phyloP scores from a whole-genome alignment of 35 echinoderm and acorn worm genomes.

The Lytechinus variegatus region DNA sequence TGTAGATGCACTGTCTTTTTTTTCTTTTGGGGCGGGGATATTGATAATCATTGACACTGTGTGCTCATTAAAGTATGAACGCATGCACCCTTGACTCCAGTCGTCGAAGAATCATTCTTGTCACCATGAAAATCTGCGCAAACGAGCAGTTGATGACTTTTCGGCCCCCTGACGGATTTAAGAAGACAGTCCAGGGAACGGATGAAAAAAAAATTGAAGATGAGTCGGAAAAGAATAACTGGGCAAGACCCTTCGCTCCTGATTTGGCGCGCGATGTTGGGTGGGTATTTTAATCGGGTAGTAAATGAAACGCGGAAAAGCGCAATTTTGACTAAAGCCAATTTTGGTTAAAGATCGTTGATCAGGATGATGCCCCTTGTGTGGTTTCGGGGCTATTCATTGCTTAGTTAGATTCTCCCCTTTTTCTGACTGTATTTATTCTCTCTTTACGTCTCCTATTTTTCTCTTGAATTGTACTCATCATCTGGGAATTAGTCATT shows the following conservation, averaged over 20 bases:
- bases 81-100: not conserved
- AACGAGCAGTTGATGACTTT: slow-evolving; percentile 51
- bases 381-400: not conserved
- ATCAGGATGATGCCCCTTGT: not conserved
- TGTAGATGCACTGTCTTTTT: not conserved
- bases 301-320: slow-evolving; percentile 47
- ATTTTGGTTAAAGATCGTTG: slow-evolving; percentile 25
- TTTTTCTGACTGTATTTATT: not conserved
- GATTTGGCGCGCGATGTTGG: slow-evolving; percentile 22
- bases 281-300: slow-evolving; percentile 45
- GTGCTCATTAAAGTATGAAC: not conserved
- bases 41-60: not conserved
- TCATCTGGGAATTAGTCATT: not conserved
- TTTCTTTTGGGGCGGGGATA: not conserved
- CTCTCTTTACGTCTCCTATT: too few relatives aligned
- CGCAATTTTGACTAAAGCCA: slow-evolving; percentile 50
- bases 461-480: not conserved
- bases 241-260: slow-evolving; percentile 11
- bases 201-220: slow-evolving; percentile 17
- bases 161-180: slow-evolving; percentile 31
- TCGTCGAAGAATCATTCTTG: not conserved
- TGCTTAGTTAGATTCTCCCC: not conserved
- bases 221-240: not conserved
- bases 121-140: slow-evolving; percentile 17
- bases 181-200: slow-evolving; percentile 11